Percentiles rank a stretch among this genome's conserved stretches.
Conservation (phyloP, 2,113 vertebrate genomes). For the Ictidomys tridecemlineatus region DNA sequence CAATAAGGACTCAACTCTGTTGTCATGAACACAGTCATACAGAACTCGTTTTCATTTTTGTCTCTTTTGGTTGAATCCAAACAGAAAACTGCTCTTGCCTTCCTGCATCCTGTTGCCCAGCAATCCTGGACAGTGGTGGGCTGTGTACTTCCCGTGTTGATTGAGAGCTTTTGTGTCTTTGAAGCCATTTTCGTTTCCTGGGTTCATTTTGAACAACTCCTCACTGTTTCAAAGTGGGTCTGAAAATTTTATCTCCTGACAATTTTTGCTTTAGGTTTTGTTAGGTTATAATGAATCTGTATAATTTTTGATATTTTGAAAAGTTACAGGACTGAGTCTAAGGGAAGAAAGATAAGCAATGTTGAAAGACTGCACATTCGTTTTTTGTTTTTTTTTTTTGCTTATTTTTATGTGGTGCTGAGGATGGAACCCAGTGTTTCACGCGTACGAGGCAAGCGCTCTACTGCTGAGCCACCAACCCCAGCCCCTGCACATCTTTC, state of each 20-base stretch:
- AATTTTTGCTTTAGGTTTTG: conserved; percentile 9
- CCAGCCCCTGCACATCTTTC: too few species aligned
- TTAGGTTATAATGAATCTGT: neutral
- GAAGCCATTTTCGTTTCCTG: too few species aligned
- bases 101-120: too few species aligned
- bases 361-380: too few species aligned
- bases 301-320: neutral
- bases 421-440: too few species aligned
- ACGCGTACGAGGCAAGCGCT: too few species aligned
- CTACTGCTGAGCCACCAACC: too few species aligned
- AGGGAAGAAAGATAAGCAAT: neutral
- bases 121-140: too few species aligned
- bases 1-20: neutral
- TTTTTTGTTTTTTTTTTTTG: too few species aligned
- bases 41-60: neutral
- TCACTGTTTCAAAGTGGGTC: neutral
- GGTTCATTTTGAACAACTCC: neutral
- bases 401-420: too few species aligned
- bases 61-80: neutral
- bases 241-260: conserved; percentile 12
- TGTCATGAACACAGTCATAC: neutral
- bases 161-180: too few species aligned
- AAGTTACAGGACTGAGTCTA: neutral
- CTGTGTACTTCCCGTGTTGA: too few species aligned
- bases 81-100: neutral